phyloP scores from a whole-genome alignment of 1,140 invertebrate genomes.

The Ceratitis capitata region DNA sequence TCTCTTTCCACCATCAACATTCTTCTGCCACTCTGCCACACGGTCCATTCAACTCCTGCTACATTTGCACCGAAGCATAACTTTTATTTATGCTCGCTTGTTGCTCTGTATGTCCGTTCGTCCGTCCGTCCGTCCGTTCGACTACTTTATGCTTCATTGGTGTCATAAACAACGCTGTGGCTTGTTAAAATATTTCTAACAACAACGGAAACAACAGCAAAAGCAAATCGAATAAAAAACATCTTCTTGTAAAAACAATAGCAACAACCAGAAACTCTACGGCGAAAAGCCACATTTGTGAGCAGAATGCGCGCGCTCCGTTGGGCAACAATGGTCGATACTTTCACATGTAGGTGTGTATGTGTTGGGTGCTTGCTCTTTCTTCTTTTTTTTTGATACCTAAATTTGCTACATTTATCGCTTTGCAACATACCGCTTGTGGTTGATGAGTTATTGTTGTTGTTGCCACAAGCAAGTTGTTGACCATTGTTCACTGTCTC shows the following conservation, averaged over 20 bases:
- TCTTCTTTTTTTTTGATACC: too few relatives aligned
- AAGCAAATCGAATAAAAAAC: background rate
- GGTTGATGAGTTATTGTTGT: background rate
- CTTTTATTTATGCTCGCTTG: too few relatives aligned
- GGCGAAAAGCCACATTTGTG: background rate
- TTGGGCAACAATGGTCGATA: background rate
- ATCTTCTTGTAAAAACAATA: background rate
- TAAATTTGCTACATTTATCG: conserved; percentile 16
- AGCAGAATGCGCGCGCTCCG: background rate
- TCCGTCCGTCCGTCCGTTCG: background rate
- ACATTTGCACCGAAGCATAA: too few relatives aligned
- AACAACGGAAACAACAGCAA: conserved; percentile 11
- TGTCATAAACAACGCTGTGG: conserved; percentile 34
- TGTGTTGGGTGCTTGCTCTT: too few relatives aligned
- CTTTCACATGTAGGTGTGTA: background rate
- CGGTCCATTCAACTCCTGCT: too few relatives aligned
- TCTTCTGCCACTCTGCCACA: too few relatives aligned
- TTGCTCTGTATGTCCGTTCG: too few relatives aligned
- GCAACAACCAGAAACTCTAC: background rate
- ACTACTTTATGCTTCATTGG: conserved; percentile 37
- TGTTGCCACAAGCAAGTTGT: background rate
- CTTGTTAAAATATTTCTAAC: conserved; percentile 37
- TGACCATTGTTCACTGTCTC: background rate
- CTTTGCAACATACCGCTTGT: conserved; percentile 1
- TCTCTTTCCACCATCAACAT: too few relatives aligned